Base-by-base conservation (phyloP, 2,888 invertebrate species). In the Malacosoma neustria region DNA sequence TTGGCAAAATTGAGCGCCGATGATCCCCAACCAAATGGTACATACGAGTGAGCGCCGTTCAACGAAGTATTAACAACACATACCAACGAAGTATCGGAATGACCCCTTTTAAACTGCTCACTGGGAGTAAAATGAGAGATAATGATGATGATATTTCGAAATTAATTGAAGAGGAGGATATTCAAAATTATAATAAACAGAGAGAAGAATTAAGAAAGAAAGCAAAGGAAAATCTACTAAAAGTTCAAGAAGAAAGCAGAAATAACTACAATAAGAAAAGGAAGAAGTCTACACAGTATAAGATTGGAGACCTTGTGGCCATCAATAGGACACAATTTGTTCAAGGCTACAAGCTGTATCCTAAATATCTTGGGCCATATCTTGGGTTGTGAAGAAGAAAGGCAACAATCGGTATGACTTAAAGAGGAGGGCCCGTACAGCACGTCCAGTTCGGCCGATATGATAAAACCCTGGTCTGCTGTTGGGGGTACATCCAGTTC, bases 321-420 rank as follows among this genome's bases (percentile, higher is more conserved):
- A 48, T 49, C 3, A 41, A 42, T 12, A 35, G 45, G 5, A 47
- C 49, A 0, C 49, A 49, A 29, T 45, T 41, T 42, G 42, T 40
- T 1, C 13, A 14, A 1, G 39, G 36, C 2, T 15, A 42, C 14
- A 51, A 51, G 15, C 34, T n/a, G n/a, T n/a, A n/a, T n/a, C n/a
- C n/a, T n/a, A n/a, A n/a, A n/a, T n/a, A n/a, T n/a, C n/a, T n/a
- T 44, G 11, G 43, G 3, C 41, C 42, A 0, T 43, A 42, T 30
- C 14, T n/a, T n/a, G 30, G 6, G 39, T 44, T 4, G 33, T 13
- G 0, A 33, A 32, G 3, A 35, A 30, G 0, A 41, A 37, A 13
- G 6, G 35, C 1, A 42, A 43, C 4, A 42, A 43, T 13, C 32
- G 46, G 2, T 48, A 48, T 22, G 40, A 39, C 14, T 39, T 46